phyloP scores from a whole-genome alignment of 2,113 vertebrate genomes.

The Mionectes macconnelli region DNA sequence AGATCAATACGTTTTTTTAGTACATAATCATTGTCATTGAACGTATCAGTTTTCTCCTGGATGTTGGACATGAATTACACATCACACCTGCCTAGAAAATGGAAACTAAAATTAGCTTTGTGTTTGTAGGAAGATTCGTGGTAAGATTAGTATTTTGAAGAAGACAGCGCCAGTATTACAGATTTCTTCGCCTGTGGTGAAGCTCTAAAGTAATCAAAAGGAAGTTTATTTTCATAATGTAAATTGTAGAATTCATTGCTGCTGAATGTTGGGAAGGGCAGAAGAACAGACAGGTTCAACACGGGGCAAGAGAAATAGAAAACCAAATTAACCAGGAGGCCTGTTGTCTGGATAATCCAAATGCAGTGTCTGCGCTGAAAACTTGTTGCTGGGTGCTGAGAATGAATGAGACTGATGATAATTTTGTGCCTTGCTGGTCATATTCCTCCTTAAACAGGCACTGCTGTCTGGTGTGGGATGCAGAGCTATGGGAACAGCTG shows the following conservation, averaged over 20 bases:
- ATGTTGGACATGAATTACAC: not conserved
- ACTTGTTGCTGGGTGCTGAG: not conserved
- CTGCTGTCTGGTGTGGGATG: not conserved
- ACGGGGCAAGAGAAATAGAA: not conserved
- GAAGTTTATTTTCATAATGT: not conserved
- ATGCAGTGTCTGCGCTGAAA: not conserved
- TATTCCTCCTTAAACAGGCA: not conserved
- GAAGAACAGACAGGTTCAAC: not conserved
- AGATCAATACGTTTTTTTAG: not conserved
- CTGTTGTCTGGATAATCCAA: not conserved
- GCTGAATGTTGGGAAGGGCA: not conserved
- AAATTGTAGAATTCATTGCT: not conserved
- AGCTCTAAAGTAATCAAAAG: not conserved
- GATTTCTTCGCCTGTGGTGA: not conserved
- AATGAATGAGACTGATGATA: not conserved
- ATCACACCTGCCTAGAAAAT: not conserved
- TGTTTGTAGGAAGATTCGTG: not conserved
- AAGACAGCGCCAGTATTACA: not conserved
- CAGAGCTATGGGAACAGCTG: not conserved
- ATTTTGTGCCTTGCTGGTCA: not conserved
- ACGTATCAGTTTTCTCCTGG: not conserved
- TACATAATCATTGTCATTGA: not conserved
- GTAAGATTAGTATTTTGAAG: not conserved
- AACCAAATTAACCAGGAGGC: not conserved
- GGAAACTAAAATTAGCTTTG: not conserved